These are phyloP conservation scores for Adelosebastes latens DNA, from an alignment of 2,797 vertebrate species.

Conservation along the genomic window DNA sequence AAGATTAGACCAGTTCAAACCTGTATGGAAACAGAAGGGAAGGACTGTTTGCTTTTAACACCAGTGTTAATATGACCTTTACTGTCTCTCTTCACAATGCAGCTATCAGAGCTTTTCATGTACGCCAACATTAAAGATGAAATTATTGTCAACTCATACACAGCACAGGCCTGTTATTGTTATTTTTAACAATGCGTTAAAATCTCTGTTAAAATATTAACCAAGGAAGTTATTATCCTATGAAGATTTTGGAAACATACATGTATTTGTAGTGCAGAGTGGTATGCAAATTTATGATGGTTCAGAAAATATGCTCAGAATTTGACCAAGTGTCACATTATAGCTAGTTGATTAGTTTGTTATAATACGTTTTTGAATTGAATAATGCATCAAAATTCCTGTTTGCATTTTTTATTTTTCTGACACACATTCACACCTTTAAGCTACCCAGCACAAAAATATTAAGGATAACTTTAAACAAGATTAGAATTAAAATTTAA, in stretches of 20 bases:
- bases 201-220: constrained; percentile 8
- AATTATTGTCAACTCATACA: constrained; percentile 22
- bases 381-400: not conserved
- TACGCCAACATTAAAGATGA: constrained; percentile 19
- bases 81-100: not conserved
- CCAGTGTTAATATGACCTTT: not conserved
- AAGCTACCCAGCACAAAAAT: not conserved
- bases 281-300: not conserved
- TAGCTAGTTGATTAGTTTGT: not conserved
- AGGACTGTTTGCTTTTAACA: not conserved
- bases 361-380: not conserved
- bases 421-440: not conserved
- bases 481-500: not conserved
- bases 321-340: not conserved
- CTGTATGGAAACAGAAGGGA: constrained; percentile 4
- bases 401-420: not conserved
- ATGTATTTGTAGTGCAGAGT: not conserved
- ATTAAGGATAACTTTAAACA: not conserved
- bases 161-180: not conserved
- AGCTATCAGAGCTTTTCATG: constrained; percentile 34
- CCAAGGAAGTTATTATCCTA: not conserved
- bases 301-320: not conserved
- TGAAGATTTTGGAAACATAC: not conserved
- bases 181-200: constrained; percentile 18
- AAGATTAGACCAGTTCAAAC: constrained; percentile 62